Evolutionary conservation across 2,797 vertebrate species (phyloP), one percentile per base, ranked within the genome.

Genomic region (Novumbra hubbsi): DNA sequence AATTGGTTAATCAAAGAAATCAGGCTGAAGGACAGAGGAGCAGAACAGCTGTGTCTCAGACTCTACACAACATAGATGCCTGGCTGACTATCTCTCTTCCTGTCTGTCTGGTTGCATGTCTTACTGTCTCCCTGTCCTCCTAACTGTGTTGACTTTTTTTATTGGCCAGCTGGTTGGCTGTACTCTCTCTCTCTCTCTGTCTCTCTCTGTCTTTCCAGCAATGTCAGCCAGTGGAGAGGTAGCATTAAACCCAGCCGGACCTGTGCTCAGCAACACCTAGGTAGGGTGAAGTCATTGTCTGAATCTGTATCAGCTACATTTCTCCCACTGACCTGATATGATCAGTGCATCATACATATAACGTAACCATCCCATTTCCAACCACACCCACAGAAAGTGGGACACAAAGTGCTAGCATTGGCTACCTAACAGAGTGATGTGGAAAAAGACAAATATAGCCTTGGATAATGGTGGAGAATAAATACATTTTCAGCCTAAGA

Each of bases 1-100:
- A 84, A 89, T 86, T 74, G 78, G 85, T 86, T 87, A 83, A 89
- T 86, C 75, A 77, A 85, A 86, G 86, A 75, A 86, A 75, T 67
- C 0, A 76, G 85, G 76, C 62, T 83, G 81, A 91, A 90, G 86
- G 85, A 82, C 82, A 77, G 75, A 78, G 72, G 74, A 80, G 72
- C 80, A 83, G 84, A 84, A 86, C 86, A 89, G 82, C 83, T 86
- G 80, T 78, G 55, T 60, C 55, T 60, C 21, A 78, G 79, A 21
- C 71, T 83, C 71, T 85, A 78, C 83, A 86, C 81, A 75, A 85
- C 84, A 89, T 88, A 38, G 34, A 77, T 84, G 80, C 80, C 82
- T 81, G 83, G 83, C 72, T 62, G 8, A 5, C 24, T 21, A 6
- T 3, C 21, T 24, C 9, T 63, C 60, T 27, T 21, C 41, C 38